Percentiles rank a stretch among this genome's conserved stretches.
These are phyloP conservation scores for Pseudochromis fuscus DNA, from an alignment of 2,797 vertebrate species.

Conservation along the genomic window DNA sequence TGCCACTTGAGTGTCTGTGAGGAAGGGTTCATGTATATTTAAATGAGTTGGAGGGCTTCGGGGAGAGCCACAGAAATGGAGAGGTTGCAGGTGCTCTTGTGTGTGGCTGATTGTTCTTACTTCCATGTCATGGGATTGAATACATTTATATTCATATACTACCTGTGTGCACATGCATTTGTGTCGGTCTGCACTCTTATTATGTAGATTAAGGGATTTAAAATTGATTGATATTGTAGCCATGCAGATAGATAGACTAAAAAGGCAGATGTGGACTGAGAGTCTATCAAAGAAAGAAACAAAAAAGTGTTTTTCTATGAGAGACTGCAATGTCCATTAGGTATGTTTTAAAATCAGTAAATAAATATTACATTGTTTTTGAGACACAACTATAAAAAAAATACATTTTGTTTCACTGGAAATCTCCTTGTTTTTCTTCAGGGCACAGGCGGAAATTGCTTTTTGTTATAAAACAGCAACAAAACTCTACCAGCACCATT, in stretches of 20 bases:
- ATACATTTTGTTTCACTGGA: slow-evolving; percentile 9
- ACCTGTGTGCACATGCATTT: slow-evolving; percentile 7
- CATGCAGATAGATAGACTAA: slow-evolving; percentile 11
- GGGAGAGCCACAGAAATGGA: slow-evolving; percentile 45
- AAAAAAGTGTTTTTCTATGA: background rate
- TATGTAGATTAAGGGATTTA: slow-evolving; percentile 43
- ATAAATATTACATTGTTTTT: slow-evolving; percentile 16
- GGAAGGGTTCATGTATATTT: slow-evolving; percentile 58
- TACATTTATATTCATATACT: slow-evolving; percentile 64
- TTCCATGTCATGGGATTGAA: slow-evolving; percentile 43
- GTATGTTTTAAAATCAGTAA: slow-evolving; percentile 30
- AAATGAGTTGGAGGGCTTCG: slow-evolving; percentile 48
- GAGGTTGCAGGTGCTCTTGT: slow-evolving; percentile 76
- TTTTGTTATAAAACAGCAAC: slow-evolving; percentile 15
- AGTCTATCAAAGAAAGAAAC: slow-evolving; percentile 8
- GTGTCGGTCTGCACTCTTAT: slow-evolving; percentile 35
- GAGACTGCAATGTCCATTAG: background rate
- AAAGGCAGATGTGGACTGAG: slow-evolving; percentile 17
- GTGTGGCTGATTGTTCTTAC: slow-evolving; percentile 53
- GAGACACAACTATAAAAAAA: background rate
- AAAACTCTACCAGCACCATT: slow-evolving; percentile 3
- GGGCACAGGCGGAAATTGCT: slow-evolving; percentile 15
- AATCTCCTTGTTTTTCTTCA: slow-evolving; percentile 24
- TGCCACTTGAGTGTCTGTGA: slow-evolving; percentile 37
- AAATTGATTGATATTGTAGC: slow-evolving; percentile 24